Evolutionary conservation across 2,888 invertebrate genomes (phyloP).

Genomic region (Ormyrus thymus): DNA sequence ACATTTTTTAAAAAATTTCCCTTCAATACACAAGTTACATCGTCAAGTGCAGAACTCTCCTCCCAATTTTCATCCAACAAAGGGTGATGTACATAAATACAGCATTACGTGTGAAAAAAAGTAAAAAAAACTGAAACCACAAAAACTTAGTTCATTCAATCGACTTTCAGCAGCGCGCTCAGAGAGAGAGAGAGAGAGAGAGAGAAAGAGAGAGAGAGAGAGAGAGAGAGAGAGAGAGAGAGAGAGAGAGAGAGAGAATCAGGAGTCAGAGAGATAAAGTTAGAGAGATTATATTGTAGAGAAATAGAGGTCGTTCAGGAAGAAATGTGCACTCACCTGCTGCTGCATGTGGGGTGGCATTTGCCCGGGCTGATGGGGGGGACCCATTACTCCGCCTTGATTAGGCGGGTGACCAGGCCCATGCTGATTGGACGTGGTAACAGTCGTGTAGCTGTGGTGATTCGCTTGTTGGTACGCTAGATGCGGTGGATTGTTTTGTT

Average conservation of each 20-base stretch:
- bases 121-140: conserved; percentile 22
- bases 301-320: conserved; percentile 36
- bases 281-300: not conserved
- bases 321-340: conserved; percentile 71
- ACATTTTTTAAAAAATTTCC: conserved; percentile 15
- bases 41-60: conserved; percentile 33
- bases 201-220: conserved; percentile 41
- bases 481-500: conserved; percentile 76
- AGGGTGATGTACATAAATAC: conserved; percentile 46
- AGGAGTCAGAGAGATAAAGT: conserved; percentile 26
- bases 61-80: conserved; percentile 24
- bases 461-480: conserved; percentile 76
- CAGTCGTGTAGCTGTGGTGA: conserved; percentile 75
- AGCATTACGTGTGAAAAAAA: conserved; percentile 47
- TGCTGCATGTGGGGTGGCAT: conserved; percentile 73
- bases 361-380: conserved; percentile 72
- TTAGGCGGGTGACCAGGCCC: conserved; percentile 62
- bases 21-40: not conserved
- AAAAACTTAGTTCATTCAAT: conserved; percentile 46
- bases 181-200: conserved; percentile 27
- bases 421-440: conserved; percentile 67
- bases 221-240: conserved; percentile 39
- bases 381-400: conserved; percentile 49
- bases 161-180: conserved; percentile 32
- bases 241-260: conserved; percentile 9